These are phyloP conservation scores for Lordiphosa andalusiaca DNA, from an alignment of 2,888 invertebrate species.

Conservation along the genomic window DNA sequence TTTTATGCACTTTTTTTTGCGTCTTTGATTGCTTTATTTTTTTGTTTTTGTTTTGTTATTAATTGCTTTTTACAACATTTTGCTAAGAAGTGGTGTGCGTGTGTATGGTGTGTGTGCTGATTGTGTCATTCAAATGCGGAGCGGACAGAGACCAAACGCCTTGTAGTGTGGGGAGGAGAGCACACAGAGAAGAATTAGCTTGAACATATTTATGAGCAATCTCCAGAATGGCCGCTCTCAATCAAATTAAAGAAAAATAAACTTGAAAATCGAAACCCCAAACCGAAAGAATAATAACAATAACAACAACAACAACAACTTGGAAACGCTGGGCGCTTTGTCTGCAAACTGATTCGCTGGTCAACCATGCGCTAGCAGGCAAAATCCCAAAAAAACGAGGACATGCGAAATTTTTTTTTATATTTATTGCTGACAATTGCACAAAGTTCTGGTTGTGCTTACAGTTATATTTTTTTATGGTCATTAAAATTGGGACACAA, in stretches of 20 bases:
- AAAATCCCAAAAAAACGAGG: slow-evolving; percentile 55
- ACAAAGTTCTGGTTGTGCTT: slow-evolving; percentile 43
- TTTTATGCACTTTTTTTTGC: slow-evolving; percentile 64
- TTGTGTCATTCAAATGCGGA: slow-evolving; percentile 62
- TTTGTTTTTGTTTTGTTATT: slow-evolving; percentile 59
- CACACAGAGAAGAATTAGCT: neutral
- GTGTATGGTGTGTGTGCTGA: slow-evolving; percentile 51
- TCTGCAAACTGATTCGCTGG: slow-evolving; percentile 48
- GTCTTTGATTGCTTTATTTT: slow-evolving; percentile 69
- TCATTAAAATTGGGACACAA: slow-evolving; percentile 76
- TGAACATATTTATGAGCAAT: slow-evolving; percentile 23
- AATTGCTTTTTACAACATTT: slow-evolving; percentile 68
- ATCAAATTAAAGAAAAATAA: slow-evolving; percentile 47
- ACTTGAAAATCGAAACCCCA: slow-evolving; percentile 48
- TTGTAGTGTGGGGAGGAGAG: neutral
- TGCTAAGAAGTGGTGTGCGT: slow-evolving; percentile 14
- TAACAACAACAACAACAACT: slow-evolving; percentile 8
- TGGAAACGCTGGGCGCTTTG: slow-evolving; percentile 6
- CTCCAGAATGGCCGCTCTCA: slow-evolving; percentile 20
- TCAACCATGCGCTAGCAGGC: slow-evolving; percentile 64
- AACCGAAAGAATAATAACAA: slow-evolving; percentile 15
- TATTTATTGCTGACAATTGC: slow-evolving; percentile 77
- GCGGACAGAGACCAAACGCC: slow-evolving; percentile 62
- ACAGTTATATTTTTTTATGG: slow-evolving; percentile 52
- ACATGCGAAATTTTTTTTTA: slow-evolving; percentile 68